Evolutionary conservation across 2,888 invertebrate species (phyloP).

Genomic region (Dastarcus helophoroides): DNA sequence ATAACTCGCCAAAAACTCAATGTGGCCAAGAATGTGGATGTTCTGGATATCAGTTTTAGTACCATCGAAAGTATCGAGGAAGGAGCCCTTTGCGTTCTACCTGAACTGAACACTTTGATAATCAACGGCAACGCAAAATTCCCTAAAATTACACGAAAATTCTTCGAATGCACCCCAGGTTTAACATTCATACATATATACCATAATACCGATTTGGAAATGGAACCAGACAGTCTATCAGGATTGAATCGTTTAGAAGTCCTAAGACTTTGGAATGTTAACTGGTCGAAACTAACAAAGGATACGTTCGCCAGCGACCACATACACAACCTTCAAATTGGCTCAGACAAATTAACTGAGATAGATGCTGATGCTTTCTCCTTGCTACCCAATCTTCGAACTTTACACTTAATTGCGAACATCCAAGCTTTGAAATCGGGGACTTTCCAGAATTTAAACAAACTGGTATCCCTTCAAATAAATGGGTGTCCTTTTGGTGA

Average conservation of each 20-base stretch:
- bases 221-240: conserved; percentile 6
- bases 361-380: conserved; percentile 10
- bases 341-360: conserved; percentile 4
- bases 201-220: conserved; percentile 3
- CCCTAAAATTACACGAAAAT: conserved; percentile 7
- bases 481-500: too few species aligned
- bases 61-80: conserved; percentile 5
- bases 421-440: too few species aligned
- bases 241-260: conserved; percentile 4
- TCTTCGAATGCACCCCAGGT: conserved; percentile 8
- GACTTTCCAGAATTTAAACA: too few species aligned
- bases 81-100: conserved; percentile 7
- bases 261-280: conserved; percentile 4
- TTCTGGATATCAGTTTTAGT: conserved; percentile 5
- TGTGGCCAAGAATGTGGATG: conserved; percentile 6
- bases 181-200: conserved; percentile 2
- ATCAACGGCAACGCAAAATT: conserved; percentile 7
- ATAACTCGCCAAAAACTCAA: conserved; percentile 8
- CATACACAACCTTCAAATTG: conserved; percentile 6
- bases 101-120: conserved; percentile 3
- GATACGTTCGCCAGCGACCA: conserved; percentile 8
- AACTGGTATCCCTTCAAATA: too few species aligned
- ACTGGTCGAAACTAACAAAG: conserved; percentile 5
- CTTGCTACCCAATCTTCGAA: conserved; percentile 3
- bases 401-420: too few species aligned